Conservation (phyloP, 2,113 vertebrate species). For the Saimiri boliviensis region DNA sequence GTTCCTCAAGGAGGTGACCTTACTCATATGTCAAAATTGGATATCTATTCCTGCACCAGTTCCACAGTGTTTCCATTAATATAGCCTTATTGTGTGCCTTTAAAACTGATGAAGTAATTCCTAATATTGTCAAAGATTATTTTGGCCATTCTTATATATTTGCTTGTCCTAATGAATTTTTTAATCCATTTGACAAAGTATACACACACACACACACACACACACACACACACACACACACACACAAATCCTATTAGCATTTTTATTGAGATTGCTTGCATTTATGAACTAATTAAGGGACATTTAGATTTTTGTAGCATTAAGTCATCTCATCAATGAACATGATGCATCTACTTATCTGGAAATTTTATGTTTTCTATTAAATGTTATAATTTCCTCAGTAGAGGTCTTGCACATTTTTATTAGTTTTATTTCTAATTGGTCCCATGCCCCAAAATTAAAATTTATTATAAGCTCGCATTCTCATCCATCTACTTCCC, state of each 20-base stretch:
- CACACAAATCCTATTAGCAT: neutral
- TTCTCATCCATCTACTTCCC: neutral
- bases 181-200: neutral
- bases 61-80: neutral
- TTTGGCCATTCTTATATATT: neutral
- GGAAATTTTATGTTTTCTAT: neutral
- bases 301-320: neutral
- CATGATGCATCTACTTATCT: neutral
- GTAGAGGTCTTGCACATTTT: neutral
- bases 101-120: neutral
- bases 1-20: neutral
- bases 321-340: neutral
- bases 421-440: neutral
- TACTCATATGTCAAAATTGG: neutral
- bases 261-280: neutral
- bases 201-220: neutral
- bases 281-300: neutral
- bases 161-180: neutral
- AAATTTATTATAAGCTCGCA: neutral
- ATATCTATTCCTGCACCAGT: neutral
- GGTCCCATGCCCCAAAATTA: neutral
- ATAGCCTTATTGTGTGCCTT: neutral
- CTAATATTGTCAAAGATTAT: neutral
- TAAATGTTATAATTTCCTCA: neutral
- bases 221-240: too few species aligned